A percentile compares a stretch with the other conserved stretches of the same genome.
phyloP scores from a whole-genome alignment of 2,888 invertebrate genomes.

The Saturnia japonica region DNA sequence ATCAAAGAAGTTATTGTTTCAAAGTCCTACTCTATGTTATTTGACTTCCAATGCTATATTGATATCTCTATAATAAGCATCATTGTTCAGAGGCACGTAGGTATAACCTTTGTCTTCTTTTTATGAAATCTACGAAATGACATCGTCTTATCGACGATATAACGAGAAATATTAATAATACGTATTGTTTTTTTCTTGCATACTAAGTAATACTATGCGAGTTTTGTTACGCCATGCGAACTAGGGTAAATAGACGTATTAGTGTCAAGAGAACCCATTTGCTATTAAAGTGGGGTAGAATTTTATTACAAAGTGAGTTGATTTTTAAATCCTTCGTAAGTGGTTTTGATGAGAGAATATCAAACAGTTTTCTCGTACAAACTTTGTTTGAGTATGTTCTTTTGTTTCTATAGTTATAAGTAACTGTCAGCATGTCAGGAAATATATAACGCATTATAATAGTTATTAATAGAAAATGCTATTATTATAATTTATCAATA shows the following conservation, averaged over 20 bases:
- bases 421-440: neutral
- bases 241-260: constrained; percentile 35
- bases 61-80: constrained; percentile 33
- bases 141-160: constrained; percentile 1
- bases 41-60: neutral
- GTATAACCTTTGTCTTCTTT: neutral
- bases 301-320: constrained; percentile 30
- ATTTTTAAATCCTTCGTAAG: constrained; percentile 45
- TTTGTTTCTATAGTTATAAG: neutral
- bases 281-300: constrained; percentile 36
- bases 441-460: neutral
- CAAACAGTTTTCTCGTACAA: constrained; percentile 44
- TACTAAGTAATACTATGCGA: neutral
- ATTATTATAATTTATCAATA: too few relatives aligned
- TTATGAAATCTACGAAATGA: neutral
- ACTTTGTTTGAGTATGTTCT: neutral
- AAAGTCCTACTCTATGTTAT: neutral
- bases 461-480: too few relatives aligned
- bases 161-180: neutral
- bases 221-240: constrained; percentile 37
- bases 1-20: neutral
- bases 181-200: neutral
- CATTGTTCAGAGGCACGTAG: constrained; percentile 41
- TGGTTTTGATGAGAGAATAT: constrained; percentile 47
- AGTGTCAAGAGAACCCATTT: constrained; percentile 39